Percentiles rank a stretch among this genome's conserved stretches.
These are phyloP conservation scores for Neotoxoptera formosana DNA, from an alignment of 1,140 invertebrate species.

Conservation along the genomic window DNA sequence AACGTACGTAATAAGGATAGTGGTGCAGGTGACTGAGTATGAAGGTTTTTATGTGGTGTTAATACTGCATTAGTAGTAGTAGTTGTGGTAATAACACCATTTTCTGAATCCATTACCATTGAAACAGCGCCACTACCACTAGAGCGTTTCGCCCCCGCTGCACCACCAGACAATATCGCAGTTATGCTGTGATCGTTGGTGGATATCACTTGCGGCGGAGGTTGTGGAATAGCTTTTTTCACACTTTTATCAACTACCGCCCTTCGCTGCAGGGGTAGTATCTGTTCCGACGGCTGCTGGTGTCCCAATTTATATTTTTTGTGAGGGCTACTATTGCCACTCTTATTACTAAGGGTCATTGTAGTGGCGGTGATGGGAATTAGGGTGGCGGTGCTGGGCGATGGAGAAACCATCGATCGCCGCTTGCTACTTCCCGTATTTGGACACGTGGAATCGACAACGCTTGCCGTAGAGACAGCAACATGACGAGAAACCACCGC, in stretches of 20 bases:
- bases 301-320: neutral
- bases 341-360: neutral
- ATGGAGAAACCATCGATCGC: neutral
- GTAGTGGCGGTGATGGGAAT: neutral
- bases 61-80: neutral
- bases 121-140: neutral
- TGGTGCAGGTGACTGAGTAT: neutral
- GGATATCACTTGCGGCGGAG: neutral
- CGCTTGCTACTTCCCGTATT: neutral
- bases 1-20: constrained; percentile 25
- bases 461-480: neutral
- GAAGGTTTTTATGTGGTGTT: neutral
- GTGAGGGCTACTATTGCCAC: neutral
- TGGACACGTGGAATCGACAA: neutral
- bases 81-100: neutral
- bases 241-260: neutral
- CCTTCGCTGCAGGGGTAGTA: neutral
- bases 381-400: too few relatives aligned
- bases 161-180: constrained; percentile 21
- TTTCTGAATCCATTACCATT: neutral
- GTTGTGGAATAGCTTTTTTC: neutral
- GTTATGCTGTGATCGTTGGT: constrained; percentile 34
- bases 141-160: neutral
- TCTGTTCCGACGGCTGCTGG: neutral
- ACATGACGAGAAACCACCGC: neutral